Conservation (phyloP, 1,140 invertebrate species). For the Tetragnatha versicolor region DNA sequence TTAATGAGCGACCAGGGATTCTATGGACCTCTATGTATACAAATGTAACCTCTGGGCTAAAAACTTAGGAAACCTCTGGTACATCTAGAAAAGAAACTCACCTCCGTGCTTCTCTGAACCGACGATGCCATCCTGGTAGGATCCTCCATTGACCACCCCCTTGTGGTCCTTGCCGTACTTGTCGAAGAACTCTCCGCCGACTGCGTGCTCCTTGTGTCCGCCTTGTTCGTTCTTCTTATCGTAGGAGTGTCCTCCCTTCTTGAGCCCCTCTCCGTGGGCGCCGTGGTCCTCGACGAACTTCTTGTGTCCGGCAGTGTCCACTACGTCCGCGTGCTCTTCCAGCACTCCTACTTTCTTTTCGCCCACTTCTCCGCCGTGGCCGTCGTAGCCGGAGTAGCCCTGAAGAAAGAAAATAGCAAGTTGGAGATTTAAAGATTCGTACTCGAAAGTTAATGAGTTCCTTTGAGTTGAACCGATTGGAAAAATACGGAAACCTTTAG, state of each 20-base stretch:
- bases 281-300: slow-evolving; percentile 22
- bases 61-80: neutral
- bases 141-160: slow-evolving; percentile 34
- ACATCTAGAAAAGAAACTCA: no score
- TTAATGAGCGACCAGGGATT: neutral
- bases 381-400: slow-evolving; percentile 20
- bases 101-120: slow-evolving; percentile 42
- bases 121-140: slow-evolving; percentile 26
- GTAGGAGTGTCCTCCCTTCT: slow-evolving; percentile 41
- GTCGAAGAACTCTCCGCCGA: slow-evolving; percentile 40
- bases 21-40: neutral
- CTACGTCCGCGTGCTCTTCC: slow-evolving; percentile 43
- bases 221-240: slow-evolving; percentile 18
- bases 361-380: slow-evolving; percentile 33
- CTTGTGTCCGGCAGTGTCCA: slow-evolving; percentile 23
- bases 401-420: neutral
- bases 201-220: slow-evolving; percentile 27
- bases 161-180: slow-evolving; percentile 53
- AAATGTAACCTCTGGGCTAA: neutral
- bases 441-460: neutral
- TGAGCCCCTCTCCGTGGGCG: slow-evolving; percentile 41
- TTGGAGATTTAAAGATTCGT: neutral
- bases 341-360: slow-evolving; percentile 35
- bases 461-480: no score
- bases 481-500: no score